Evolutionary conservation across 2,113 vertebrate genomes (phyloP).

Genomic region (Panthera tigris): DNA sequence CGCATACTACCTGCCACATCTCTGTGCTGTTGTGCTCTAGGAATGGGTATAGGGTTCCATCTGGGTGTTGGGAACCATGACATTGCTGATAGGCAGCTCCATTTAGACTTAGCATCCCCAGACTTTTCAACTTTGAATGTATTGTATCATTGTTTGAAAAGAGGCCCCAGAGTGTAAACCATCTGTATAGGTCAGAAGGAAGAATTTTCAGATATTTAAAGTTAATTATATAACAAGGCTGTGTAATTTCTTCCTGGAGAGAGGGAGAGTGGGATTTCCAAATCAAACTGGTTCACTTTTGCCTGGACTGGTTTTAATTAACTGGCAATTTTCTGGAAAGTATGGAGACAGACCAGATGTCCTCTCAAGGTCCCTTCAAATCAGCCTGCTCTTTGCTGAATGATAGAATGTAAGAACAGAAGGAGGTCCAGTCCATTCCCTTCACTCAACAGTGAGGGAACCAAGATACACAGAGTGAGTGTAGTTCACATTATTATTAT

Average conservation of each 20-base stretch:
- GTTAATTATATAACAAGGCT: background rate
- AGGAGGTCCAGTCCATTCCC: background rate
- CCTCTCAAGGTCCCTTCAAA: background rate
- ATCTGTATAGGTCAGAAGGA: background rate
- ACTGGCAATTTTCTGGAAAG: background rate
- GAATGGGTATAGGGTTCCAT: too few species aligned
- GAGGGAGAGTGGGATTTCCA: background rate
- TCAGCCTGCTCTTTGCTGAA: background rate
- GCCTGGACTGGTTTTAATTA: conserved; percentile 50
- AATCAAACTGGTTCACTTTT: background rate
- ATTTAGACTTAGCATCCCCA: background rate
- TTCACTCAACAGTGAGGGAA: background rate
- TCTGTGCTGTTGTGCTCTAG: background rate
- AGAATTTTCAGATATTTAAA: background rate
- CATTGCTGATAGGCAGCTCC: background rate
- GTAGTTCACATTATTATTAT: background rate
- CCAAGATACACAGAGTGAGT: background rate
- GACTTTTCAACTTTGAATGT: background rate
- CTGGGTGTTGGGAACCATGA: background rate
- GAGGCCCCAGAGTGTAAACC: background rate
- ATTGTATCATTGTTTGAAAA: background rate
- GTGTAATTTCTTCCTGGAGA: background rate
- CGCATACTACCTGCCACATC: accelerated
- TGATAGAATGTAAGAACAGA: background rate
- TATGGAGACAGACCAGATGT: background rate